Percentiles rank a stretch among this genome's conserved stretches.
These are phyloP conservation scores for Paramisgurnus dabryanus DNA, from an alignment of 2,113 vertebrate species.

Conservation along the genomic window DNA sequence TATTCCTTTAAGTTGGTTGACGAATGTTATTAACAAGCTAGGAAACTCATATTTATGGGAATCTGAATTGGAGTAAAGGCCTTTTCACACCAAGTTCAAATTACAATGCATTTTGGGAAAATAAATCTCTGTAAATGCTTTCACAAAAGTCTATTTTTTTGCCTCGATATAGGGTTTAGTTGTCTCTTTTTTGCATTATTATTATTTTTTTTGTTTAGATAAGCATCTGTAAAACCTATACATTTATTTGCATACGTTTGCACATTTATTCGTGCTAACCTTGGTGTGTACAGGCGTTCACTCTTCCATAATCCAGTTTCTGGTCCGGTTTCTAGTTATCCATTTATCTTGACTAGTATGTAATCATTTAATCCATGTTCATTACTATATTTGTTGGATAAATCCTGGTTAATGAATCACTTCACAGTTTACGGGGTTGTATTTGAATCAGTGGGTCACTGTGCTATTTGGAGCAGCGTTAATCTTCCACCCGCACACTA, in stretches of 20 bases:
- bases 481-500: slow-evolving; percentile 15
- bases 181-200: too few relatives aligned
- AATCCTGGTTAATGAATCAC: too few relatives aligned
- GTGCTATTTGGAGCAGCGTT: background rate
- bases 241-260: too few relatives aligned
- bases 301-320: background rate
- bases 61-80: background rate
- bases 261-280: background rate
- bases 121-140: too few relatives aligned
- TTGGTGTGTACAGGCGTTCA: slow-evolving; percentile 14
- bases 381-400: too few relatives aligned
- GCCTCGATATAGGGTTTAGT: too few relatives aligned
- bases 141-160: background rate
- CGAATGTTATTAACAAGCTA: background rate
- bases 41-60: background rate
- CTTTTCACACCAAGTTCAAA: background rate
- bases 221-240: too few relatives aligned
- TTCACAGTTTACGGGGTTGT: background rate
- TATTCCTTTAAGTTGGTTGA: background rate
- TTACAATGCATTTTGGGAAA: too few relatives aligned
- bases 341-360: background rate
- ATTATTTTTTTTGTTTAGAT: too few relatives aligned
- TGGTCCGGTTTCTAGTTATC: background rate
- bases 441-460: background rate
- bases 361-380: too few relatives aligned